phyloP scores from a whole-genome alignment of 2,797 vertebrate genomes.

The Mormyrus hasselquistii region DNA sequence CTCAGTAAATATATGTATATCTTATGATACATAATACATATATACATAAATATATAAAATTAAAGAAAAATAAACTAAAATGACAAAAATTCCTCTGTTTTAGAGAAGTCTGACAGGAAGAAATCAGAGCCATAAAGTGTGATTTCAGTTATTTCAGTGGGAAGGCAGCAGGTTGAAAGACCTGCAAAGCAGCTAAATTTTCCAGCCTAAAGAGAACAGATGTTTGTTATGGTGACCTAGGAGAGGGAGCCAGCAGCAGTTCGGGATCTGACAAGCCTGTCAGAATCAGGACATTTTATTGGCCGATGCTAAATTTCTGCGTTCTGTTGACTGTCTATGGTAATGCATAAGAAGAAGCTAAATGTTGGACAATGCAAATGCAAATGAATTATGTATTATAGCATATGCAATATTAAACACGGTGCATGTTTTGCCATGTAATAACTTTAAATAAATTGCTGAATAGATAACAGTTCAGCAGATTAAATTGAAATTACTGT shows the following conservation, averaged over 20 bases:
- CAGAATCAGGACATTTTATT: background rate
- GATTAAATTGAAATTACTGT: background rate
- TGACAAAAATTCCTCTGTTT: constrained; percentile 19
- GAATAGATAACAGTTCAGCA: background rate
- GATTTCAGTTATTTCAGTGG: constrained; percentile 15
- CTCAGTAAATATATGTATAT: background rate
- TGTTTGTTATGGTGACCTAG: constrained; percentile 12
- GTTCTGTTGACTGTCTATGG: background rate
- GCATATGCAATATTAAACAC: background rate
- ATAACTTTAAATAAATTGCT: background rate
- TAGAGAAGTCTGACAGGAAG: constrained; percentile 19
- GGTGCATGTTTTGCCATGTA: background rate
- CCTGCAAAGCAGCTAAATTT: background rate
- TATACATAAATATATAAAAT: background rate
- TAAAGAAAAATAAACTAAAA: constrained; percentile 13
- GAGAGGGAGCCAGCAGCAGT: background rate
- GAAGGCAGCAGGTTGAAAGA: constrained; percentile 26
- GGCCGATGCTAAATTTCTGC: background rate
- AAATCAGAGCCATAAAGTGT: constrained; percentile 2
- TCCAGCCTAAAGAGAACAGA: constrained; percentile 24
- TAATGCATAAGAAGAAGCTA: background rate
- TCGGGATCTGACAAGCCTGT: background rate
- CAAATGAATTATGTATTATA: background rate
- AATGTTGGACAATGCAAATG: background rate
- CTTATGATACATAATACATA: background rate